A percentile compares a stretch with the other conserved stretches of the same genome.
Evolutionary conservation across 2,113 vertebrate genomes (phyloP).

Genomic region (Emydocephalus ijimae): DNA sequence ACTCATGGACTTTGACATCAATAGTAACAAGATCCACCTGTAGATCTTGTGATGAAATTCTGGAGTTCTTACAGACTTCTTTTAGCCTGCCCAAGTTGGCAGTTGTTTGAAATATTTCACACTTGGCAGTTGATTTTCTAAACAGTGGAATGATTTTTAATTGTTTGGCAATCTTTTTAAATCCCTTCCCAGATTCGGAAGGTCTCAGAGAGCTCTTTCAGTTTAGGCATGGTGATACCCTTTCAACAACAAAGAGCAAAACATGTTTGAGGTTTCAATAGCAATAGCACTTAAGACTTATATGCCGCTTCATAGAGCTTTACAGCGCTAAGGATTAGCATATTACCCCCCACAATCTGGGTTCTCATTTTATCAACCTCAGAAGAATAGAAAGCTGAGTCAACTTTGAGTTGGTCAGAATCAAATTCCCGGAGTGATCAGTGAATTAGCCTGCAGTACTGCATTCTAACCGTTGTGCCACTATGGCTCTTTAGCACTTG

Average conservation of each 20-base stretch:
- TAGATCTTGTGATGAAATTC: neutral
- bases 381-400: neutral
- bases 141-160: neutral
- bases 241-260: neutral
- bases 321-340: no score
- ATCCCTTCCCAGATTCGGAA: neutral
- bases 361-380: neutral
- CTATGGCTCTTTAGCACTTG: neutral
- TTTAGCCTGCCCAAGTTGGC: neutral
- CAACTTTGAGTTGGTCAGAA: neutral
- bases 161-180: neutral
- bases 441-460: neutral
- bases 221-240: neutral
- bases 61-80: neutral
- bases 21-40: neutral
- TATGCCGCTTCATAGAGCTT: neutral
- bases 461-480: neutral
- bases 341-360: no score
- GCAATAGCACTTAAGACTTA: neutral
- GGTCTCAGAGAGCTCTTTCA: neutral
- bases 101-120: neutral
- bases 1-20: neutral
- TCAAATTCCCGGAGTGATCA: neutral
- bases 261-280: neutral
- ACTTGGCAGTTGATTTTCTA: neutral